Conservation (phyloP, 1,140 invertebrate genomes). For the silkworm (Bombyx mori) region ASM3026992v2 NC_085118.1:1654001-1654500, state of each 20-base stretch:
- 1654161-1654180: slow-evolving; percentile 47
- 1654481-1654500: slow-evolving; percentile 61
- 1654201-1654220: slow-evolving; percentile 66
- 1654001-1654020: slow-evolving; percentile 8
- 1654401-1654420: slow-evolving; percentile 17
- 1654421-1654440: slow-evolving; percentile 21
- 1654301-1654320: slow-evolving; percentile 48
- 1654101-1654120: slow-evolving; percentile 9
- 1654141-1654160: slow-evolving; percentile 13
- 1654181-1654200: slow-evolving; percentile 36
- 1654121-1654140: slow-evolving; percentile 10
- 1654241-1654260: slow-evolving; percentile 53
- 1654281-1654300: slow-evolving; percentile 60
- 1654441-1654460: slow-evolving; percentile 62
- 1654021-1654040: slow-evolving; percentile 8
- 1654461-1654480: slow-evolving; percentile 53
- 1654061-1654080: slow-evolving; percentile 43
- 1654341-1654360: slow-evolving; percentile 32
- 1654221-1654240: slow-evolving; percentile 51
- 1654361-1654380: slow-evolving; percentile 67
- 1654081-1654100: slow-evolving; percentile 18
- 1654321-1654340: slow-evolving; percentile 58
- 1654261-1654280: slow-evolving; percentile 55
- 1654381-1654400: slow-evolving; percentile 41
- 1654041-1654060: slow-evolving; percentile 54